These are phyloP conservation scores for Amazona guildingii DNA, from an alignment of 2,113 vertebrate genomes.

Conservation along the genomic window DNA sequence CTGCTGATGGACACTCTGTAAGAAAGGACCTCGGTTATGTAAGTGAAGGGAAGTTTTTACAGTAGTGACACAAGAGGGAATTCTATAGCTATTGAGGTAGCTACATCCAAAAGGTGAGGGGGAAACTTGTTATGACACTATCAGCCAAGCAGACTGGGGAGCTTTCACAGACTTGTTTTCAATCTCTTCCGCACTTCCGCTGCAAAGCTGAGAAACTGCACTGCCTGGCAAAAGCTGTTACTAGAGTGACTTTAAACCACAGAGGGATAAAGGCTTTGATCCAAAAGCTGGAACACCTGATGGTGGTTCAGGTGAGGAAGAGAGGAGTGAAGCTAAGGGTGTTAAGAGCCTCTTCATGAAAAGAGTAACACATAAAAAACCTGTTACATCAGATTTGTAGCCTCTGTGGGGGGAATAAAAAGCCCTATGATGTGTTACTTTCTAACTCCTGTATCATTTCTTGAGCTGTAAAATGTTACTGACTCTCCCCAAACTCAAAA, in stretches of 20 bases:
- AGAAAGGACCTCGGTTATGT: neutral
- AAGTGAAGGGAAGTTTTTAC: neutral
- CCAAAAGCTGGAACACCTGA: neutral
- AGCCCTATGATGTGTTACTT: neutral
- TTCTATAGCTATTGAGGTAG: neutral
- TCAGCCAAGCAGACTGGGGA: neutral
- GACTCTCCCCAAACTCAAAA: neutral
- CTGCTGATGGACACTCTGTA: slow-evolving; percentile 88
- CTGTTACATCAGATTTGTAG: neutral
- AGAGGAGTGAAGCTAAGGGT: neutral
- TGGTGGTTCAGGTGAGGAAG: neutral
- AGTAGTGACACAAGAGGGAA: neutral
- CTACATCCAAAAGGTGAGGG: neutral
- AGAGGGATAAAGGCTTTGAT: neutral
- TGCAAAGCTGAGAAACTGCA: neutral
- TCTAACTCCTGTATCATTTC: neutral
- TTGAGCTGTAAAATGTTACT: neutral
- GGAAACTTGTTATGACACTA: neutral
- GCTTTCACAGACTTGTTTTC: neutral
- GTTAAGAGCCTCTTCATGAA: neutral
- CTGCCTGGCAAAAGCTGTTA: neutral
- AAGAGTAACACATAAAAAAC: neutral
- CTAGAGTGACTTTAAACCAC: neutral
- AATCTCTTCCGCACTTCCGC: neutral
- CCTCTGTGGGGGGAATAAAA: neutral